Base-by-base conservation (phyloP, 2,888 invertebrate genomes). In the Creontiades dilutus region DNA sequence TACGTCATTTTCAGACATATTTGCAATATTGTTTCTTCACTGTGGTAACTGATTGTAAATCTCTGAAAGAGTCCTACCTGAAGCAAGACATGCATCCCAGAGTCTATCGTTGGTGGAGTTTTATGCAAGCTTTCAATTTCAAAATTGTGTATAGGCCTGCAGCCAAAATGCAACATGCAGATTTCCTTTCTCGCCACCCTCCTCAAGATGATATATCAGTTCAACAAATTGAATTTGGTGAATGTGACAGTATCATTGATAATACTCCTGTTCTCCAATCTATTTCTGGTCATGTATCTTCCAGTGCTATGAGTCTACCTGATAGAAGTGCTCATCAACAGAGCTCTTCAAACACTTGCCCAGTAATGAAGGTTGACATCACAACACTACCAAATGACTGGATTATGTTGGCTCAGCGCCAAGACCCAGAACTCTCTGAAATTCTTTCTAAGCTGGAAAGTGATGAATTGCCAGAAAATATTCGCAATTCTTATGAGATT, bases 71-170 rank as follows among this genome's bases (percentile, higher is more conserved):
- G 80, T n/a, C n/a, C n/a, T n/a, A n/a, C n/a, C n/a, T n/a, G n/a
- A n/a, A n/a, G n/a, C n/a, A n/a, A n/a, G n/a, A 88, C 27, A 13
- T 87, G 23, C 13, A 52, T 28, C 46, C 87, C 19, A 48, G 87
- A 78, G 87, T 78, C 16, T 78, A 87, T 12, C 12, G 78, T 5
- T 87, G 87, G 87, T 87, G 84, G 84, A 84, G 84, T 46, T 84
- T 19, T 37, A 2, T 88, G 4, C 88, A 88, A 88, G 55, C 37
- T 19, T 55, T 57, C 46, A 61, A 88, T 52, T 88, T 88, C 23
- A 55, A 78, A 5, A 91, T 92, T 19, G 92, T 92, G 82, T 92
- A 92, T n/a, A n/a, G n/a, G n/a, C n/a, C n/a, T n/a, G n/a, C n/a
- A n/a, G n/a, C n/a, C n/a, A n/a, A n/a, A n/a, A n/a, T n/a, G n/a